Evolutionary conservation across 2,113 vertebrate species (phyloP), one percentile per base, ranked within the genome.

Genomic region (Isurus oxyrinchus): DNA sequence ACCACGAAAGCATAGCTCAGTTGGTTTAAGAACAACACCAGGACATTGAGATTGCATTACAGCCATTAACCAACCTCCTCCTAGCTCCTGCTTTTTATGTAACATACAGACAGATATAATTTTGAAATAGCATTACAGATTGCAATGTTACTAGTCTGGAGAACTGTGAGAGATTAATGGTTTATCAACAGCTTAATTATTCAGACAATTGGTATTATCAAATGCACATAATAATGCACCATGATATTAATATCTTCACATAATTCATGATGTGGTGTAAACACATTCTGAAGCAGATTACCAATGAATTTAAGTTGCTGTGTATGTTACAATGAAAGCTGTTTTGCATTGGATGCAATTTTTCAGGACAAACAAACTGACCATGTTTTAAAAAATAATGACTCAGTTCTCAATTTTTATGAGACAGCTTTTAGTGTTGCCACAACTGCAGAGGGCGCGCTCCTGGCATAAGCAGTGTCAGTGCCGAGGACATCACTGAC

Each of bases 11-110:
- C 23, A 11, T 40, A 8, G 19, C 59, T 66, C 91, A 94, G 40
- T 66, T 66, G 35, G 21, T 63, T 94, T 40, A 94, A 63, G 91
- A 94, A 94, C n/a, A 40, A 66, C 53, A 94, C 14, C n/a, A 63
- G 59, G 91, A 66, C 35, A 61, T 40, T 63, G 91, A 94, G 59
- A 8, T 94, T 94, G 13, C 66, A 94, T 61, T 94, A 57, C 27
- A 94, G 59, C 35, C 61, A 66, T 94, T 94, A 94, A 94, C 57
- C 91, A 94, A 94, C 59, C n/a, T 31, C 40, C 63, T 95, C 7
- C 21, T 16, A 91, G 27, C 25, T 55, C 57, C 57, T 95, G n/a
- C 94, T 69, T 95, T 66, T 63, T 66, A 49, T 49, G n/a, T 95
- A 21, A 94, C 6, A 40, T 25, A 27, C 63, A 44, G 72, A 49